Conservation (phyloP, 2,113 vertebrate species). For the Ciconia maguari region DNA sequence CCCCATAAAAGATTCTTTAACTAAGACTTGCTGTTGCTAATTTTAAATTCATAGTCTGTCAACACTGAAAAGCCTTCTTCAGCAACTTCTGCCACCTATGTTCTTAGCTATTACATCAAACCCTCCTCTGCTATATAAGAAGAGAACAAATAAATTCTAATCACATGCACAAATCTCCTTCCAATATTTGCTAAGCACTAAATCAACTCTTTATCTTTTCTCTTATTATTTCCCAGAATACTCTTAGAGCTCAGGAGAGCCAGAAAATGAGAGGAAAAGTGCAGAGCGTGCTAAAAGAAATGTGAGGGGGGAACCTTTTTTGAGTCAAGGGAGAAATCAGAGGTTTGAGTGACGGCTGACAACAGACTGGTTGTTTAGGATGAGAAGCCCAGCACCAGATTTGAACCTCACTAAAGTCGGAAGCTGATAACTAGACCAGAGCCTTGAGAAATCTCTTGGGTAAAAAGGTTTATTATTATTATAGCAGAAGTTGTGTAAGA, state of each 20-base stretch:
- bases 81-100: conserved; percentile 24
- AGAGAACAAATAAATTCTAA: conserved; percentile 61
- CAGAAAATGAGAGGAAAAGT: conserved; percentile 32
- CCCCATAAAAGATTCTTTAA: background rate
- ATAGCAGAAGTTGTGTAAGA: background rate
- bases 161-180: conserved; percentile 47
- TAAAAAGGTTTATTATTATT: background rate
- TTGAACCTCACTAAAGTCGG: background rate
- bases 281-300: background rate
- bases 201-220: conserved; percentile 61
- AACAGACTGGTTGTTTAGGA: background rate
- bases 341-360: conserved; percentile 7
- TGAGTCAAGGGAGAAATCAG: conserved; percentile 13
- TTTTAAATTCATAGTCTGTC: conserved; percentile 40
- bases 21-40: background rate
- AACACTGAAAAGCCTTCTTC: conserved; percentile 14
- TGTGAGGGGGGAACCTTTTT: background rate
- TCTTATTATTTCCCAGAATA: conserved; percentile 54
- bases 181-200: conserved; percentile 58
- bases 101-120: conserved; percentile 37
- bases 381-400: background rate
- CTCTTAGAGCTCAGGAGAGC: conserved; percentile 34
- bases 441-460: background rate
- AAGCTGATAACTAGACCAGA: background rate
- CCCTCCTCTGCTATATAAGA: background rate